Base-by-base conservation (phyloP, 2,113 vertebrate species). In the Tragelaphus imberbis region DNA sequence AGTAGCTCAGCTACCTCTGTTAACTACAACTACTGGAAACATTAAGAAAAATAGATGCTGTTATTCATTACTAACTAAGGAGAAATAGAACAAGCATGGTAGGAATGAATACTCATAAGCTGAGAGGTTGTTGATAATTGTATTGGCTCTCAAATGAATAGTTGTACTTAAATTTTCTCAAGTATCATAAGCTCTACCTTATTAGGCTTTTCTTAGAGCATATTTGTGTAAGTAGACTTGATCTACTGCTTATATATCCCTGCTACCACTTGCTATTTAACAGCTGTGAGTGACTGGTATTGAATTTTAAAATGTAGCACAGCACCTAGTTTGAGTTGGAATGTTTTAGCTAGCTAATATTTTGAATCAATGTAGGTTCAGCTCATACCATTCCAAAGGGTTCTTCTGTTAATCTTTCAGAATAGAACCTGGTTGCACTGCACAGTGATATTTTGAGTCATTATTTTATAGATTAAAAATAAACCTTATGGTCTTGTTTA, bases 1-100 rank as follows among this genome's bases (percentile, higher is more conserved):
- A 98, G 98, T 99, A 99, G 99, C 98, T 98, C 97, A 98, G 98
- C 98, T 99, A 98, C 98, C 98, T 99, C 98, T 98, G 92, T 98
- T 98, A 98, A 97, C 94, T 98, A 97, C 97, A 99, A 98, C 98
- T 99, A 99, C 98, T 99, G 98, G 98, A 99, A 99, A 98, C 89
- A 17, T 94, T 98, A 98, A 98, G 97, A 97, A 98, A 98, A 98
- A 98, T 98, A 98, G 97, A 98, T 98, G 97, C 96, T 98, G 9
- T 98, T 98, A 51, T 33, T 98, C 98, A 97, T 98, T 96, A 44
- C 2, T 1, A 94, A 98, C 53, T 98, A 98, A 98, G 93, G 84
- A 95, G 96, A 98, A 98, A 91, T 87, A 96, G 98, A 92, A 91
- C 96, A 97, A 97, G 90, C 33, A 5, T 89, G 90, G 96, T 95